A percentile compares a stretch with the other conserved stretches of the same genome.
phyloP scores from a whole-genome alignment of 1,140 invertebrate species.

The Lordiphosa collinella region DNA sequence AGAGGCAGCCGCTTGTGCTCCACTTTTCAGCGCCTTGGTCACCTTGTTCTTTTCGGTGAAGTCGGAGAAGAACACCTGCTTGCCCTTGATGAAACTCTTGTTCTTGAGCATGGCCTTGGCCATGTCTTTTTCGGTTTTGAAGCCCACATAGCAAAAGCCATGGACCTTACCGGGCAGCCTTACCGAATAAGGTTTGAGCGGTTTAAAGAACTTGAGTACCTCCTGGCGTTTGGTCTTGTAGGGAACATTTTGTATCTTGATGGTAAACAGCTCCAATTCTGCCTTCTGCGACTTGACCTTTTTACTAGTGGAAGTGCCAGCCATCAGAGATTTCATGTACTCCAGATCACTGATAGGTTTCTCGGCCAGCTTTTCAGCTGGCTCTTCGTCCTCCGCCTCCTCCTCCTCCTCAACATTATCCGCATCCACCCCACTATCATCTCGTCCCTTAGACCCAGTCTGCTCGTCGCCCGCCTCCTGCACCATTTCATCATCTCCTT shows the following conservation, averaged over 20 bases:
- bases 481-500: slow-evolving; percentile 74
- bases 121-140: slow-evolving; percentile 90
- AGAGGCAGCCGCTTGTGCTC: slow-evolving; percentile 21
- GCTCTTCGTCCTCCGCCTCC: slow-evolving; percentile 58
- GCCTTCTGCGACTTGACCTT: slow-evolving; percentile 37
- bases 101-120: slow-evolving; percentile 91
- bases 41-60: slow-evolving; percentile 82
- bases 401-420: slow-evolving; percentile 42
- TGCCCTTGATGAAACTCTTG: slow-evolving; percentile 90
- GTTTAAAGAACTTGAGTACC: slow-evolving; percentile 87
- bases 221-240: slow-evolving; percentile 75
- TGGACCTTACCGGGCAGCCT: slow-evolving; percentile 88
- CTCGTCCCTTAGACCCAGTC: not conserved
- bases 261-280: slow-evolving; percentile 82
- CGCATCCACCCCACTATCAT: slow-evolving; percentile 60
- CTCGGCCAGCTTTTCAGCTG: slow-evolving; percentile 81
- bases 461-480: slow-evolving; percentile 24
- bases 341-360: slow-evolving; percentile 87
- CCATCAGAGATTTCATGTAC: slow-evolving; percentile 84
- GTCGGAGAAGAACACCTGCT: slow-evolving; percentile 84
- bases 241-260: slow-evolving; percentile 77
- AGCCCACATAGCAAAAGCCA: slow-evolving; percentile 95
- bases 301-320: slow-evolving; percentile 26
- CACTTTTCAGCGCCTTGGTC: slow-evolving; percentile 74
- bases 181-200: slow-evolving; percentile 88